These are phyloP conservation scores for Peromyscus aztecus DNA, from an alignment of 2,797 vertebrate genomes.

Conservation along the genomic window DNA sequence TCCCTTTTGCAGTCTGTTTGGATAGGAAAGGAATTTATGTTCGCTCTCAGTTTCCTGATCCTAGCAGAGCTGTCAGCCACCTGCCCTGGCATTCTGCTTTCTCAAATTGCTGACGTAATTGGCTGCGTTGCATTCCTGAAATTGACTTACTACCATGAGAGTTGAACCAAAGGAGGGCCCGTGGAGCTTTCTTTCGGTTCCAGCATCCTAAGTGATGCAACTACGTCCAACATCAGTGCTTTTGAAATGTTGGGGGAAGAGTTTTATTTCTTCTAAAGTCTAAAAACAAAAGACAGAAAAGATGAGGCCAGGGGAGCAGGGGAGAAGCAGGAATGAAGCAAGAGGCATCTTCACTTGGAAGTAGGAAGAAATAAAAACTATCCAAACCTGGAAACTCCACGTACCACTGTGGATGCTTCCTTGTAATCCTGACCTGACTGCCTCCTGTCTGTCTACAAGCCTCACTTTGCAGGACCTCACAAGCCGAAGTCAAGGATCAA, in stretches of 20 bases:
- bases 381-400: not conserved
- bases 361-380: constrained; percentile 18
- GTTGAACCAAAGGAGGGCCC: not conserved
- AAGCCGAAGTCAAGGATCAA: not conserved
- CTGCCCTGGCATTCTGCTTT: not conserved
- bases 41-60: not conserved
- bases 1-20: constrained; percentile 40
- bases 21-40: not conserved
- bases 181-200: not conserved
- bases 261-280: not conserved
- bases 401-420: not conserved
- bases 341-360: not conserved
- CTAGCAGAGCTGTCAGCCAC: not conserved
- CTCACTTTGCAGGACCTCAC: not conserved
- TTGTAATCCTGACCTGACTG: not conserved
- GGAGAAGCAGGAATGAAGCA: not conserved
- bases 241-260: not conserved
- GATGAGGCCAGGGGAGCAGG: not conserved
- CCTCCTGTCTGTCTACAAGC: not conserved
- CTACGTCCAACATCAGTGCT: not conserved
- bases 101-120: not conserved
- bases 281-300: not conserved
- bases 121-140: not conserved
- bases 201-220: not conserved
- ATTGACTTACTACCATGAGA: not conserved